Evolutionary conservation across 2,113 vertebrate genomes (phyloP).

Genomic region (Taurulus bubalis): DNA sequence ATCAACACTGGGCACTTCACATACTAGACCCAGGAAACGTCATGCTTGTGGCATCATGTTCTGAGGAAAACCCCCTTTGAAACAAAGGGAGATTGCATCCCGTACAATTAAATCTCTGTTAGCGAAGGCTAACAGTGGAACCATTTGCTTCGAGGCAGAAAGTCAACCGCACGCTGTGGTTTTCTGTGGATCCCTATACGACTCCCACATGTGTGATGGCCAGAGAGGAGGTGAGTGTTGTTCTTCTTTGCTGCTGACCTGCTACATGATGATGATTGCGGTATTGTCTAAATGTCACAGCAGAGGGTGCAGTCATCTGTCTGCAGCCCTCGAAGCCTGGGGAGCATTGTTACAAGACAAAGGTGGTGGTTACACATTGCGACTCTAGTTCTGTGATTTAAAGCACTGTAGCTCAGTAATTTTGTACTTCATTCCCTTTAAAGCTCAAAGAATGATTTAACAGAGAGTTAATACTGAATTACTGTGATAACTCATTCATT

Average conservation of each 20-base stretch:
- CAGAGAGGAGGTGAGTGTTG: slow-evolving; percentile 12
- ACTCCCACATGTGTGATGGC: neutral
- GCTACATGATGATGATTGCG: slow-evolving; percentile 26
- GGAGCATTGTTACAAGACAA: slow-evolving; percentile 30
- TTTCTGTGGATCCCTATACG: neutral
- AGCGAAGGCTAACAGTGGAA: neutral
- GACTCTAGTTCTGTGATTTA: neutral
- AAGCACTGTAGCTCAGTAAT: neutral
- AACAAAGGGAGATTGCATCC: neutral
- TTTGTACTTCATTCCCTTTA: neutral
- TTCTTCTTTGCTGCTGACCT: slow-evolving; percentile 4
- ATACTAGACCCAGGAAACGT: neutral
- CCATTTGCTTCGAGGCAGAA: neutral
- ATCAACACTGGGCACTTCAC: neutral
- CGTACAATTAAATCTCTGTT: slow-evolving; percentile 13
- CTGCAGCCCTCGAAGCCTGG: slow-evolving; percentile 15
- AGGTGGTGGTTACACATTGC: neutral
- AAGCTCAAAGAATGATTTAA: neutral
- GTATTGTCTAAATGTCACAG: slow-evolving; percentile 33
- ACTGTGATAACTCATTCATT: neutral
- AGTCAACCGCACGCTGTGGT: slow-evolving; percentile 1
- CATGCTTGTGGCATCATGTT: neutral
- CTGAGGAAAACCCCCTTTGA: neutral
- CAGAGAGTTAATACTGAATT: neutral
- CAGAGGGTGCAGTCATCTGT: slow-evolving; percentile 19